Base-by-base conservation (phyloP, 2,888 invertebrate genomes). In the Tiphia femorata region DNA sequence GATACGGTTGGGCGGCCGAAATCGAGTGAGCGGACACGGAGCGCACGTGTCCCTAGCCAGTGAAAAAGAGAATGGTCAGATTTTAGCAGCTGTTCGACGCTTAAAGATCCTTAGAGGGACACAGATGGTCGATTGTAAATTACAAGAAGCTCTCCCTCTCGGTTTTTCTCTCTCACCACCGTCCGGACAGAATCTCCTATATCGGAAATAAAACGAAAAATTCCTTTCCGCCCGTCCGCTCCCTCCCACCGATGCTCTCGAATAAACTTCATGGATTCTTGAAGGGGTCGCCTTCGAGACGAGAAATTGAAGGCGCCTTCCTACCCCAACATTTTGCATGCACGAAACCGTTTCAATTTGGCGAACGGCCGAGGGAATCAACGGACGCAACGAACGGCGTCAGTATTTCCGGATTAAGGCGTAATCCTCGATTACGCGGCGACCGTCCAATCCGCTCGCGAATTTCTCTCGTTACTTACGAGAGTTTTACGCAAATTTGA, bases 271-370 rank as follows among this genome's bases (percentile, higher is more conserved):
- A n/a, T n/a, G n/a, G n/a, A n/a, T n/a, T n/a, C n/a, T n/a, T n/a
- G n/a, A n/a, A n/a, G n/a, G n/a, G n/a, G n/a, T n/a, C n/a, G n/a
- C n/a, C n/a, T n/a, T n/a, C n/a, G n/a, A n/a, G n/a, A n/a, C n/a
- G n/a, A n/a, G n/a, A n/a, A n/a, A n/a, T n/a, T n/a, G n/a, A 33
- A 33, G 12, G 33, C 33, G 12, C 2, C 14, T 33, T n/a, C n/a
- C n/a, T n/a, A n/a, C n/a, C 48, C 21, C 63, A 56, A 53, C 59
- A 64, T 62, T 64, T 60, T 64, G 64, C 61, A 56, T 58, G 62
- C 57, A 55, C 62, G 57, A 64, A 66, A 66, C 62, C 67, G 70
- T 66, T 70, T 66, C 63, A 64, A 66, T 68, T 66, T 66, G 62
- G 59, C 54, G 61, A 66, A 66, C 61, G 61, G 27, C 25, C 25